phyloP scores from a whole-genome alignment of 1,140 invertebrate species.

The Sitophilus oryzae region DNA sequence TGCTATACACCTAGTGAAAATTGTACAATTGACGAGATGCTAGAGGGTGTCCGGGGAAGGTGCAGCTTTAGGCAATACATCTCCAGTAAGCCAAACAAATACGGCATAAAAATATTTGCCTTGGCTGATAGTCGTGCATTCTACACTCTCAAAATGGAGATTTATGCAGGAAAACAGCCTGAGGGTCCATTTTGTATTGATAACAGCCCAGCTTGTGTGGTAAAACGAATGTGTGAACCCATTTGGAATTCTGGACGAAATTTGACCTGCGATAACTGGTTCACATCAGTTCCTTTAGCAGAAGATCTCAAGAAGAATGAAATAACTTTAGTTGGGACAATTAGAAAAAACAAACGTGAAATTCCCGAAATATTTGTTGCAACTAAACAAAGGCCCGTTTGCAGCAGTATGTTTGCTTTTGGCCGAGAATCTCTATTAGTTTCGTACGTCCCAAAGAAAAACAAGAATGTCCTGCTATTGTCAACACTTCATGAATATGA shows the following conservation, averaged over 20 bases:
- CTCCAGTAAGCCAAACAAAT: constrained; percentile 8
- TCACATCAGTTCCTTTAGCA: constrained; percentile 35
- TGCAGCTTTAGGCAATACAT: too few species aligned
- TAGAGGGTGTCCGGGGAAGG: too few species aligned
- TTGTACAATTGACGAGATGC: constrained; percentile 4
- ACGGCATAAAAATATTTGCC: constrained; percentile 9
- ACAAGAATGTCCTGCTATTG: too few species aligned
- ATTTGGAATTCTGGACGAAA: constrained; percentile 37
- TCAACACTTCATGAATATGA: constrained; percentile 31
- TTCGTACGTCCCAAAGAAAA: too few species aligned
- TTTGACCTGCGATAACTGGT: constrained; percentile 44
- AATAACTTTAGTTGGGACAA: constrained; percentile 39
- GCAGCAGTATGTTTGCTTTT: constrained; percentile 19
- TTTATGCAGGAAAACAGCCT: constrained; percentile 39
- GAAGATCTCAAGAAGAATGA: constrained; percentile 34
- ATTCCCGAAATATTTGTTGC: constrained; percentile 38
- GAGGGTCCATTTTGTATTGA: constrained; percentile 30
- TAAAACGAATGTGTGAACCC: constrained; percentile 13
- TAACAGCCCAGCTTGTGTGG: constrained; percentile 27
- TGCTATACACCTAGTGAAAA: constrained; percentile 1
- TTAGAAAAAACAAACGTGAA: constrained; percentile 42
- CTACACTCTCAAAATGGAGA: constrained; percentile 37
- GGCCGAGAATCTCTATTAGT: too few species aligned
- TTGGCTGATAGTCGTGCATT: constrained; percentile 8
- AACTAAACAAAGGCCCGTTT: constrained; percentile 17